Evolutionary conservation across 2,888 invertebrate species (phyloP).

Genomic region (Drosophila quinaria): DNA sequence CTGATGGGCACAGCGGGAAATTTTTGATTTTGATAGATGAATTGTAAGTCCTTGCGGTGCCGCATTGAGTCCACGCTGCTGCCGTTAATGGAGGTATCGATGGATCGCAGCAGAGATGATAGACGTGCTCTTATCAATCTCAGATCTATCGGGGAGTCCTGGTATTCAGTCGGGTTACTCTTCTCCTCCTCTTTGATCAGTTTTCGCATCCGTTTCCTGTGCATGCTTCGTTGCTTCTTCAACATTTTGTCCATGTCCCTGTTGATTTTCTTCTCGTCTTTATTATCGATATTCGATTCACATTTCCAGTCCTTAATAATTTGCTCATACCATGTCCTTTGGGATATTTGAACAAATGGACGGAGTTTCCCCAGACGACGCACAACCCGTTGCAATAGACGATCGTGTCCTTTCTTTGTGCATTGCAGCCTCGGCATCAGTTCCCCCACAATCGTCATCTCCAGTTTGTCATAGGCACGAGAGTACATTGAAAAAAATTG

Average conservation of each 20-base stretch:
- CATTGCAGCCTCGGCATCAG: conserved; percentile 1
- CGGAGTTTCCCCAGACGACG: conserved; percentile 9
- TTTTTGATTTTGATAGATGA: not conserved
- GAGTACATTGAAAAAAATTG: conserved; percentile 1
- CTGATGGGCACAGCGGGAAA: not conserved
- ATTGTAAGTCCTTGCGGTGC: not conserved
- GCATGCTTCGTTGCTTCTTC: not conserved
- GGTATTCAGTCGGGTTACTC: not conserved
- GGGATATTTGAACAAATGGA: not conserved
- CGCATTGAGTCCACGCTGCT: not conserved
- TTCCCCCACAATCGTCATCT: not conserved
- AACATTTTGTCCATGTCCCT: not conserved
- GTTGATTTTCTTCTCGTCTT: not conserved
- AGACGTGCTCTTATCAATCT: too few relatives aligned
- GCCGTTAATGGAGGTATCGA: not conserved
- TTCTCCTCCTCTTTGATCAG: not conserved
- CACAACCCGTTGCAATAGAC: not conserved
- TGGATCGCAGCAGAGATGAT: not conserved
- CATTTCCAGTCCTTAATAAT: not conserved
- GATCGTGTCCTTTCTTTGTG: not conserved
- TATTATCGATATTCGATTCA: not conserved
- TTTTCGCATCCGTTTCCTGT: not conserved
- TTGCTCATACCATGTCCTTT: not conserved
- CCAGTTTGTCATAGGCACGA: not conserved
- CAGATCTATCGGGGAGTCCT: not conserved